Base-by-base conservation (phyloP, 23 tunicate genomes). In the Pegea sp. region DNA sequence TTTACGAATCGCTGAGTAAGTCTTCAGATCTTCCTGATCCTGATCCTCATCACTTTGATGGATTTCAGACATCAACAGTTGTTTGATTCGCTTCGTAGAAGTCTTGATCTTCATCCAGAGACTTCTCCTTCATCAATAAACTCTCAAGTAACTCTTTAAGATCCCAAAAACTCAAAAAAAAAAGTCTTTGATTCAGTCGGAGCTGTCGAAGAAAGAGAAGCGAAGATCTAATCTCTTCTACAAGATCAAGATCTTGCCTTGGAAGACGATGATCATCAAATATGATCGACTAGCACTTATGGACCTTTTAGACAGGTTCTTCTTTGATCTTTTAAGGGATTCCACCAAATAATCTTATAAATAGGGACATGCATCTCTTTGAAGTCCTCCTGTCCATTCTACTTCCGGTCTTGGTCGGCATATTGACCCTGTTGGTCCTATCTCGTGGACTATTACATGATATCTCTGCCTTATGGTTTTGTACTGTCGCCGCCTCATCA, bases 301-400 rank as follows among this genome's bases (percentile, higher is more conserved):
- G 67, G 81, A 81, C 33, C 65, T 81, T 3, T 31, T 81, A 19
- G 93, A 81, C 75, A 81, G 80, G 93, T 81, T 38, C 11, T 38
- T 38, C 11, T 8, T 11, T 38, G 16, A 38, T 8, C 11, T 8
- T 38, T 38, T 11, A 38, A 38, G 16, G 46, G 11, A 8, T 38
- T 16, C 11, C 46, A 38, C 11, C 46, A 38, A 38, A 11, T 38
- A 38, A 38, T 16, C 46, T 8, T 8, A 11, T 38, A 8, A 38
- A 38, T 20, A 64, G 69, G 42, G 53, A 64, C 27, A 48, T 0
- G 5, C 24, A 64, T 31, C 42, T 52, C 4, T 2, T 50, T 1
- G 93, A 79, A 60, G 33, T 63, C 11, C 13, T 59, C 1, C 28
- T 65, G 4, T 34, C 78, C 3, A 51, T 71, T 0, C 13, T 79